A percentile compares a stretch with the other conserved stretches of the same genome.
Conservation (phyloP, 2,797 vertebrate species). For the Thamnophis elegans region DNA sequence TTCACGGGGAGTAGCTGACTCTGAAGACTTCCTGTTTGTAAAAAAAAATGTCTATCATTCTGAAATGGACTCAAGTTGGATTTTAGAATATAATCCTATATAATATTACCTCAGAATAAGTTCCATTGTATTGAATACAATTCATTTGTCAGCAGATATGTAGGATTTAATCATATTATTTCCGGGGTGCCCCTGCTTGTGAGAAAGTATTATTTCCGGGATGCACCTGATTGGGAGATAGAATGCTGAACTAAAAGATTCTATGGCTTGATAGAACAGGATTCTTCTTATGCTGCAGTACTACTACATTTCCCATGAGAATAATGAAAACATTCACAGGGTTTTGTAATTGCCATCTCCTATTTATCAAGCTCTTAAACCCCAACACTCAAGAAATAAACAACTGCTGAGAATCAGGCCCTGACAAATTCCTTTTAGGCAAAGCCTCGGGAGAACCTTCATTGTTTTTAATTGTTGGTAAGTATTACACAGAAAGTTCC, state of each 20-base stretch:
- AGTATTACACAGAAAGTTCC: conserved; percentile 44
- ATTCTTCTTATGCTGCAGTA: background rate
- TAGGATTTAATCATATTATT: background rate
- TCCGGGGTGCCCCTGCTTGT: background rate
- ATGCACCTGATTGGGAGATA: background rate
- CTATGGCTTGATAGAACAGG: background rate
- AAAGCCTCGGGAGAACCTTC: conserved; percentile 10
- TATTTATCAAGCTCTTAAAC: background rate
- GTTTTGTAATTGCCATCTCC: background rate
- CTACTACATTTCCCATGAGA: background rate
- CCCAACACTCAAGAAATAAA: background rate
- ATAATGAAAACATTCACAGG: background rate
- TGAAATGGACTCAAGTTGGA: background rate
- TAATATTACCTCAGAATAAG: background rate
- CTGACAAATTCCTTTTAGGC: conserved; percentile 24
- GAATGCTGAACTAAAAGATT: background rate
- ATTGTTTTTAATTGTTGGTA: conserved; percentile 30
- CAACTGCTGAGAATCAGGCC: conserved; percentile 12
- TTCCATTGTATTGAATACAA: background rate
- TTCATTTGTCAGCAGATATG: background rate
- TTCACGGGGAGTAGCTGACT: background rate
- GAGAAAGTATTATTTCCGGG: background rate
- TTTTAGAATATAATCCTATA: background rate
- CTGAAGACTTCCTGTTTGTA: background rate
- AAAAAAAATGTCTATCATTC: background rate